Base-by-base conservation (phyloP, 2,113 vertebrate species). In the Odontophorus gujanensis region DNA sequence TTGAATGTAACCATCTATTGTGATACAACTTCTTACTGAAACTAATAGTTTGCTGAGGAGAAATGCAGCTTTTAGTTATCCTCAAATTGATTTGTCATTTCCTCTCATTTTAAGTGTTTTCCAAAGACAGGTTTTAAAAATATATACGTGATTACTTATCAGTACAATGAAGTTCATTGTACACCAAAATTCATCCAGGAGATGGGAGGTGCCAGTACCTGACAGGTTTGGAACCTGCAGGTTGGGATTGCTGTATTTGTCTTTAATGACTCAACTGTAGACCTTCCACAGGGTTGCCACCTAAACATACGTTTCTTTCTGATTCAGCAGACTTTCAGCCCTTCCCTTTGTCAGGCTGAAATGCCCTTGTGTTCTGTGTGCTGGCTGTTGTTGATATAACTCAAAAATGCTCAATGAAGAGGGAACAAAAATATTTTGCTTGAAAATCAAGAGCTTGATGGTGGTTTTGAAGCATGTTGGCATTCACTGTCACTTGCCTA, bases 171-270 rank as follows among this genome's bases (percentile, higher is more conserved):
- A 22, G 22, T 16, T 59, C 57, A 40, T 3, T 51, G 45, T 40
- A 20, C 36, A 34, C 47, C 67, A 24, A 13, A 69, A 43, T 59
- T 42, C 22, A 19, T 26, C 13, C 45, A 75, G 67, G 24, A 32
- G 42, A 86, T 1, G 25, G 18, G 38, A 48, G 15, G 0, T 13
- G 32, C 2, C 2, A 0, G 24, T 21, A 43, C 28, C 62, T 34
- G 77, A 16, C 34, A 43, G 30, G 13, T 21, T 47, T 34, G 20
- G 53, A 62, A 22, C 2, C 58, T 50, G 65, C 32, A 80, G 51
- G 7, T 32, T 1, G 3, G 71, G 58, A 80, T 6, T 63, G 48
- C 25, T 68, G 11, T 40, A 40, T 63, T 42, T 34, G 75, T 61
- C 59, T 81, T 24, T 73, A 13, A 38, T 88, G 30, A 73, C 24